Percentiles rank a stretch among this genome's conserved stretches.
Conservation (phyloP, 2,888 invertebrate genomes). For the Drosophila putrida region DNA sequence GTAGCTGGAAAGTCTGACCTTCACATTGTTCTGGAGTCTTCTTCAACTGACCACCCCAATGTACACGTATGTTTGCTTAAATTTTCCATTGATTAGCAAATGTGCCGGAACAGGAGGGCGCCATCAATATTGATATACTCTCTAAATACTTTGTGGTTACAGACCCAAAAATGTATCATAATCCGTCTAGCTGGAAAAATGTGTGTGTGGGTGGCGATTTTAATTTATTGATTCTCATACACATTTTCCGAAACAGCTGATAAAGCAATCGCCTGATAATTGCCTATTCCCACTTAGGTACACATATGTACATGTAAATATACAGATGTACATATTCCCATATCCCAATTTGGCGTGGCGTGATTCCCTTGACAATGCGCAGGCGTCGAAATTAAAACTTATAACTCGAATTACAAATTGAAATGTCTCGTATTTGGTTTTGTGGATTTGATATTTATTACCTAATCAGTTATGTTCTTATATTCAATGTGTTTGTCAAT, state of each 20-base stretch:
- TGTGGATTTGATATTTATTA: constrained; percentile 19
- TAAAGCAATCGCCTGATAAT: constrained; percentile 36
- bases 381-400: constrained; percentile 25
- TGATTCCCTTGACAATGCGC: constrained; percentile 40
- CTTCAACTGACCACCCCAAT: neutral
- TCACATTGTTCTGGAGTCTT: constrained; percentile 26
- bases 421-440: constrained; percentile 15
- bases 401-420: constrained; percentile 9
- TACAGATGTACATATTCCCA: constrained; percentile 5
- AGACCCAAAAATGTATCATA: constrained; percentile 1
- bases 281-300: constrained; percentile 8
- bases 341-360: constrained; percentile 22
- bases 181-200: neutral
- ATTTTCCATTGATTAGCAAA: constrained; percentile 14
- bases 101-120: neutral
- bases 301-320: neutral
- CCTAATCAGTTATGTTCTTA: constrained; percentile 28
- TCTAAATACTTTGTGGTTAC: constrained; percentile 6
- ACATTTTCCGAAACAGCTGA: constrained; percentile 48
- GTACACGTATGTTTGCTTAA: constrained; percentile 8
- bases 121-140: constrained; percentile 13
- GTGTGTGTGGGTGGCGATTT: constrained; percentile 14
- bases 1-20: constrained; percentile 9
- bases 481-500: constrained; percentile 1
- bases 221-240: constrained; percentile 38